Evolutionary conservation across 2,797 vertebrate genomes (phyloP).

Genomic region (Protonibea diacanthus): DNA sequence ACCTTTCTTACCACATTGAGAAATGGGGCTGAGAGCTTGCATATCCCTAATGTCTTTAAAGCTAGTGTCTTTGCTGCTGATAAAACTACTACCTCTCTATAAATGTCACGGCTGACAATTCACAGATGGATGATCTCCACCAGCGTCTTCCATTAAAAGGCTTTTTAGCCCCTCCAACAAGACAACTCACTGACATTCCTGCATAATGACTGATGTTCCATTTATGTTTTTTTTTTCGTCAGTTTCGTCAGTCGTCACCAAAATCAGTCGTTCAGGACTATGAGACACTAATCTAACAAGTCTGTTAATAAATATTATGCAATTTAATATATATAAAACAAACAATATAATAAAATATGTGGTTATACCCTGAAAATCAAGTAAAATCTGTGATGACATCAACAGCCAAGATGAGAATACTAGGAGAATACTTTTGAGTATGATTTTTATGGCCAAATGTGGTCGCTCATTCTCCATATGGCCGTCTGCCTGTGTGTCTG

Average conservation of each 20-base stretch:
- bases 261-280: conserved; percentile 9
- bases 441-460: conserved; percentile 23
- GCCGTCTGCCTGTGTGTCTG: conserved; percentile 2
- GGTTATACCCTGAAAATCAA: not conserved
- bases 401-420: no score
- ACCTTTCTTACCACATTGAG: conserved; percentile 6
- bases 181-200: conserved; percentile 34
- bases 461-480: conserved; percentile 33
- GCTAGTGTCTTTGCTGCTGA: conserved; percentile 7
- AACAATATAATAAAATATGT: not conserved
- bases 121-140: conserved; percentile 29
- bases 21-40: conserved; percentile 28
- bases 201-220: conserved; percentile 40
- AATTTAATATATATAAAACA: not conserved
- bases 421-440: not conserved
- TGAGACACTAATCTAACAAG: not conserved
- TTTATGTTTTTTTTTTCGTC: conserved; percentile 18
- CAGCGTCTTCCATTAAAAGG: conserved; percentile 44
- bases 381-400: not conserved
- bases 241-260: conserved; percentile 18
- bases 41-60: conserved; percentile 41
- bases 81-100: conserved; percentile 33
- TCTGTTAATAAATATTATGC: conserved; percentile 11
- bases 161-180: conserved; percentile 29
- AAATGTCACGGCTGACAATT: conserved; percentile 59